Conservation (phyloP, 2,888 invertebrate genomes). For the Rhorus exstirpatorius region DNA sequence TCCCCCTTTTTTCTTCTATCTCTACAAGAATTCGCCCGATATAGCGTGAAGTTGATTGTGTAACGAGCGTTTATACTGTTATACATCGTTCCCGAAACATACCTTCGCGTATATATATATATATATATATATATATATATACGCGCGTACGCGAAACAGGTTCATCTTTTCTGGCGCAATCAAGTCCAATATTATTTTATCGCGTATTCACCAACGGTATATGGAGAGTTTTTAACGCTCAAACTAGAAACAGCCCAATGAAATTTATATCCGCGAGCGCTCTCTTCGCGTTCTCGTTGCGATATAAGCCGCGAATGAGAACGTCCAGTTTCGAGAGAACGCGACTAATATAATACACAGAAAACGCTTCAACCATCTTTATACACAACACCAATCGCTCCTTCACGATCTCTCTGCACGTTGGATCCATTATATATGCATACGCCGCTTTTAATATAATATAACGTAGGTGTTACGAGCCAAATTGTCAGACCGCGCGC, state of each 20-base stretch:
- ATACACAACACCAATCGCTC: too few relatives aligned
- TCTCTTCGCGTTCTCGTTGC: background rate
- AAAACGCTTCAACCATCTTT: too few relatives aligned
- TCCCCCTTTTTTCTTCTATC: conserved; percentile 8
- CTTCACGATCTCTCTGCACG: background rate
- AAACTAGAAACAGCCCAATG: conserved; percentile 16
- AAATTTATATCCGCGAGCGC: conserved; percentile 47
- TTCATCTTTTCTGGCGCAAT: conserved; percentile 47
- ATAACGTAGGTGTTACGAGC: conserved; percentile 52
- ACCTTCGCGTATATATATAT: too few relatives aligned
- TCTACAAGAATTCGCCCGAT: background rate
- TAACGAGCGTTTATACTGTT: background rate
- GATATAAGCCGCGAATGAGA: background rate
- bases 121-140: too few relatives aligned
- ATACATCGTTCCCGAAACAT: background rate
- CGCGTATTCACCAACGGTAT: background rate
- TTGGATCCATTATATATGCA: conserved; percentile 19
- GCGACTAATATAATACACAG: too few relatives aligned
- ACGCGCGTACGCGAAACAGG: background rate
- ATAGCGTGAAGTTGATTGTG: background rate
- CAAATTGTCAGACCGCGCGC: conserved; percentile 8
- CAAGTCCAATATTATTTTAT: conserved; percentile 40
- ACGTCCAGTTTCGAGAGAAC: background rate
- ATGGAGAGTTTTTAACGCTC: background rate
- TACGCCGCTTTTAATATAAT: conserved; percentile 15